Base-by-base conservation (phyloP, 2,797 vertebrate genomes). In the Carcharodon carcharias region DNA sequence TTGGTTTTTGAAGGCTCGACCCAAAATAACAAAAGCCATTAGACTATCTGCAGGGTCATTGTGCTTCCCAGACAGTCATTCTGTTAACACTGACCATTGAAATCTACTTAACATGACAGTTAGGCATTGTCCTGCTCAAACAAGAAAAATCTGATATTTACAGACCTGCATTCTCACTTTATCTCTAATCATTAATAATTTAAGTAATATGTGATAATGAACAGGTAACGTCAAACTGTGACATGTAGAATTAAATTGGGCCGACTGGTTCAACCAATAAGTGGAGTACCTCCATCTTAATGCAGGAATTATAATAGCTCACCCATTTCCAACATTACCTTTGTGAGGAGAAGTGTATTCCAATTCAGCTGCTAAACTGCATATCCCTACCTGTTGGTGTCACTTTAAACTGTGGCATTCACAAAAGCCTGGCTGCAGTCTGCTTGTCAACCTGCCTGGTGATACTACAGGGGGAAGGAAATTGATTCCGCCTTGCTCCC, bases 31-130 rank as follows among this genome's bases (percentile, higher is more conserved):
- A 23, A 50, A 63, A 45, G 23, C 18, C 21, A n/a, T 0, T 40
- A 45, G 61, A 65, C 35, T 65, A 93, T 40, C n/a, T 93, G 35
- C 61, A 93, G 16, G n/a, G 61, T 67, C 89, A 40, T 4, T 93
- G n/a, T 93, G 61, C n/a, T 93, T 93, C 91, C 91, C 45, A 40
- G n/a, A 7, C 91, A 93, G 91, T 23, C 91, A 93, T 65, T 93
- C 61, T 54, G 18, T 93, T 65, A 58, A 56, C 88, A 65, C 21
- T 65, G 7, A 93, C 40, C 89, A n/a, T 40, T 31, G 35, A 89
- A 40, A 92, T 35, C 61, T 40, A 21, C 61, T 35, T 35, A n/a
- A 18, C 1, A 8, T 91, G 35, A 16, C 56, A 35, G 31, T 91
- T 91, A 14, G 14, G 12, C 58, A 91, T 63, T 61, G 31, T 21